Conservation (phyloP, 2,797 vertebrate species). For the Melanotaenia parkinsoni region DNA sequence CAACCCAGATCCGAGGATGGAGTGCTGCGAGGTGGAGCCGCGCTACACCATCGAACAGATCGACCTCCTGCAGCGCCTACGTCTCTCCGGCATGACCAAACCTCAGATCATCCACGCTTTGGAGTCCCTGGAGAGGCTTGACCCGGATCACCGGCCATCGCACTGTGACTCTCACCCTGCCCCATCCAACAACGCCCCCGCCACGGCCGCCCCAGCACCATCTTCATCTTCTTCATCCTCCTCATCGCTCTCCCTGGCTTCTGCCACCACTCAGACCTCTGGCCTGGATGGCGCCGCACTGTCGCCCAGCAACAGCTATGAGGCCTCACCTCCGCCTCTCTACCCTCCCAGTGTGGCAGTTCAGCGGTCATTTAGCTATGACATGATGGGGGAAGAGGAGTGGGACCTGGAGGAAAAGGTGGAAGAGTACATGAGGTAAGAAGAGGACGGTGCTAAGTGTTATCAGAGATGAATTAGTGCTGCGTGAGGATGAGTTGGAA, state of each 20-base stretch:
- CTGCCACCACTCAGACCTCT: slow-evolving; percentile 87
- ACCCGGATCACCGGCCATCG: slow-evolving; percentile 80
- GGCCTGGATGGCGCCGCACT: slow-evolving; percentile 82
- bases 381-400: slow-evolving; percentile 86
- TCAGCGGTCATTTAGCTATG: slow-evolving; percentile 85
- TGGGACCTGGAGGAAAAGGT: slow-evolving; percentile 89
- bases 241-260: slow-evolving; percentile 84
- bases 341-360: slow-evolving; percentile 79
- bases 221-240: slow-evolving; percentile 82
- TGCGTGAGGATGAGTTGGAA: slow-evolving; percentile 24
- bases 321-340: slow-evolving; percentile 86
- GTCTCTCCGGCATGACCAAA: slow-evolving; percentile 87
- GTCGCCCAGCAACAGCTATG: slow-evolving; percentile 87
- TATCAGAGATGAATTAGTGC: slow-evolving; percentile 12
- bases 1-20: slow-evolving; percentile 82
- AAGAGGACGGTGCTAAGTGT: background rate
- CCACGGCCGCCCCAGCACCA: slow-evolving; percentile 63
- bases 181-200: slow-evolving; percentile 58
- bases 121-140: slow-evolving; percentile 87
- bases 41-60: slow-evolving; percentile 90
- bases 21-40: slow-evolving; percentile 84
- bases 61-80: slow-evolving; percentile 87
- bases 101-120: slow-evolving; percentile 87
- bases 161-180: slow-evolving; percentile 78
- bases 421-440: slow-evolving; percentile 89